phyloP scores from a whole-genome alignment of 2,113 vertebrate species.

The Gymnogyps californianus region DNA sequence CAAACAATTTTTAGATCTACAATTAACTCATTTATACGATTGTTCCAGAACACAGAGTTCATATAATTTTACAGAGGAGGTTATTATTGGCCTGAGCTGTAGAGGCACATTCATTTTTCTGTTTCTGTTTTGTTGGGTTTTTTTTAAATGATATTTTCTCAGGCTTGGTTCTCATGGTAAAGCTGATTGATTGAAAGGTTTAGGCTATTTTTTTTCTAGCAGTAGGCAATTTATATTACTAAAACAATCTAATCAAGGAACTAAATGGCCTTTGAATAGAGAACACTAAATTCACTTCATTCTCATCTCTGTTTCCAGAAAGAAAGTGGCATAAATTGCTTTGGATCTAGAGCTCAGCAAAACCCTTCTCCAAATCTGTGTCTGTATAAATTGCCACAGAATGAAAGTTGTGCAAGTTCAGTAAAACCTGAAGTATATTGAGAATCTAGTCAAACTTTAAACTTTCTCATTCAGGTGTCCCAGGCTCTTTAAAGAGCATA shows the following conservation, averaged over 20 bases:
- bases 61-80: neutral
- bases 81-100: neutral
- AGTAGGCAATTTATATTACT: slow-evolving; percentile 34
- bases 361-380: neutral
- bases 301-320: slow-evolving; percentile 18
- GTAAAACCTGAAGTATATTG: neutral
- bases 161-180: neutral
- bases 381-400: neutral
- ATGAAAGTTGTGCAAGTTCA: neutral
- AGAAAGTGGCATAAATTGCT: slow-evolving; percentile 1
- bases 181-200: slow-evolving; percentile 33
- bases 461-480: neutral
- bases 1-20: slow-evolving; percentile 22
- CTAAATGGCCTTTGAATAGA: slow-evolving; percentile 19
- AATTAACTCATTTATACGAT: slow-evolving; percentile 30
- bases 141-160: neutral
- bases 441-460: neutral
- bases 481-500: neutral
- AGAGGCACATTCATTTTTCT: neutral
- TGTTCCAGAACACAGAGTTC: slow-evolving; percentile 34
- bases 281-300: slow-evolving; percentile 21
- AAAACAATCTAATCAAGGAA: slow-evolving; percentile 34
- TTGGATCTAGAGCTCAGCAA: slow-evolving; percentile 24
- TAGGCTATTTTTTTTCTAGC: neutral
- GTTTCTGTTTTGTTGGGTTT: neutral